Conservation (phyloP, 37 sponge, comb jelly and placozoan genomes). For the Tethya wilhelma region DNA sequence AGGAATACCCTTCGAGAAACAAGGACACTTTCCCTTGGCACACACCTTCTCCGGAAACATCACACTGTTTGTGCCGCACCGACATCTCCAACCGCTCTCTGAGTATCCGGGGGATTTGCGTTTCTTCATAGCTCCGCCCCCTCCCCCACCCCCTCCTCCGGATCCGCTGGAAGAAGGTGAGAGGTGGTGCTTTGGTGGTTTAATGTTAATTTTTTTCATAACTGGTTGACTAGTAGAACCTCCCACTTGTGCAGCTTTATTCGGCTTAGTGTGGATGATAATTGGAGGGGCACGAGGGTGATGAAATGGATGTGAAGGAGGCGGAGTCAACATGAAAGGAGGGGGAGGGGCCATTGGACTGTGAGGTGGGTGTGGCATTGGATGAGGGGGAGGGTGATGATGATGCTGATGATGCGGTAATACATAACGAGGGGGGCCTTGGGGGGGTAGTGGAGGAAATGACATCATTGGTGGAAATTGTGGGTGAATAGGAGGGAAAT, state of each 20-base stretch:
- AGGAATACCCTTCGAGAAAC: constrained; percentile 39
- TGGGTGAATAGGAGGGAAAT: too few species aligned
- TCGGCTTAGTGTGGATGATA: neutral
- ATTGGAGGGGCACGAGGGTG: constrained; percentile 2
- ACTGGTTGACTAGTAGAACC: neutral
- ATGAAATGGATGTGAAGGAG: neutral
- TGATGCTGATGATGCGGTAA: neutral
- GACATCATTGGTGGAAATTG: too few species aligned
- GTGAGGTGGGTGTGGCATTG: neutral
- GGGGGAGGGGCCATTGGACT: neutral
- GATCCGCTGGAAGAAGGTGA: neutral
- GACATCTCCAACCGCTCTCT: constrained; percentile 41
- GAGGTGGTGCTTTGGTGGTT: constrained; percentile 9
- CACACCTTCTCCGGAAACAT: constrained; percentile 54
- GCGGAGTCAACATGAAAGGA: neutral
- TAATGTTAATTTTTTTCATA: neutral
- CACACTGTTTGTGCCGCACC: constrained; percentile 63
- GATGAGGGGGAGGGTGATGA: neutral
- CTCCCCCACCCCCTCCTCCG: neutral
- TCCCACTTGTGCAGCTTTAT: neutral
- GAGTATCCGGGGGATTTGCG: constrained; percentile 23
- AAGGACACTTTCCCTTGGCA: constrained; percentile 67
- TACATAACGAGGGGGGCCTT: too few species aligned
- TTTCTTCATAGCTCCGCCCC: neutral
- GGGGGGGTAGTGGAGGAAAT: too few species aligned